A percentile compares a stretch with the other conserved stretches of the same genome.
phyloP scores from a whole-genome alignment of 1,140 invertebrate genomes.

The Olivierus martensii region DNA sequence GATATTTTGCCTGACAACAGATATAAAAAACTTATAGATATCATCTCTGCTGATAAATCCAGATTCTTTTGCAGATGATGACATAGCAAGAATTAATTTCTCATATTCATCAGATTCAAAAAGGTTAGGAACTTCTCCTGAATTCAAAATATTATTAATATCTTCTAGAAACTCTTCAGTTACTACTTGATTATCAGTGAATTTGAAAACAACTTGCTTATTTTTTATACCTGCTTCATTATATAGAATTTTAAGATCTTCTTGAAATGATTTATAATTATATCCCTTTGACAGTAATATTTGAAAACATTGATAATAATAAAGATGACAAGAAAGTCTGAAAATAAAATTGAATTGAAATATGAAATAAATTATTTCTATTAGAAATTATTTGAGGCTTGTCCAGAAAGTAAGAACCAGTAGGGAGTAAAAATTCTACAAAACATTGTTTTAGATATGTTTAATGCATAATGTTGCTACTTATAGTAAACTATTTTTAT shows the following conservation, averaged over 20 bases:
- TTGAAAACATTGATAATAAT: constrained; percentile 55
- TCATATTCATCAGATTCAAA: constrained; percentile 75
- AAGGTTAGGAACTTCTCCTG: constrained; percentile 71
- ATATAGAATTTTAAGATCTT: constrained; percentile 57
- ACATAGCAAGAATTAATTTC: constrained; percentile 54
- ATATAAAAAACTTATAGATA: constrained; percentile 74
- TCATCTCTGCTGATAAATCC: constrained; percentile 58
- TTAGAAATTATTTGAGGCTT: too few relatives aligned
- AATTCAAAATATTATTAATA: constrained; percentile 79
- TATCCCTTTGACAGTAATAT: constrained; percentile 73
- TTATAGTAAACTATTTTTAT: too few relatives aligned
- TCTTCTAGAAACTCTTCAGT: constrained; percentile 73
- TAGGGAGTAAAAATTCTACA: too few relatives aligned
- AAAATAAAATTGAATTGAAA: too few relatives aligned
- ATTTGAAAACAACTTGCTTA: constrained; percentile 33
- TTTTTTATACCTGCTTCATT: constrained; percentile 33
- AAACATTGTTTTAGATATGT: too few relatives aligned
- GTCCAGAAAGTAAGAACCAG: too few relatives aligned
- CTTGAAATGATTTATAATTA: constrained; percentile 59
- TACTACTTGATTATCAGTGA: constrained; percentile 42
- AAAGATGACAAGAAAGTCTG: constrained; percentile 32
- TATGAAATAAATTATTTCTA: too few relatives aligned
- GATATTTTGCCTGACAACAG: constrained; percentile 66
- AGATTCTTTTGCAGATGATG: constrained; percentile 50
- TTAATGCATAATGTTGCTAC: too few relatives aligned